Base-by-base conservation (phyloP, 2,888 invertebrate species). In the Lepidocyrtoides sp. region DNA sequence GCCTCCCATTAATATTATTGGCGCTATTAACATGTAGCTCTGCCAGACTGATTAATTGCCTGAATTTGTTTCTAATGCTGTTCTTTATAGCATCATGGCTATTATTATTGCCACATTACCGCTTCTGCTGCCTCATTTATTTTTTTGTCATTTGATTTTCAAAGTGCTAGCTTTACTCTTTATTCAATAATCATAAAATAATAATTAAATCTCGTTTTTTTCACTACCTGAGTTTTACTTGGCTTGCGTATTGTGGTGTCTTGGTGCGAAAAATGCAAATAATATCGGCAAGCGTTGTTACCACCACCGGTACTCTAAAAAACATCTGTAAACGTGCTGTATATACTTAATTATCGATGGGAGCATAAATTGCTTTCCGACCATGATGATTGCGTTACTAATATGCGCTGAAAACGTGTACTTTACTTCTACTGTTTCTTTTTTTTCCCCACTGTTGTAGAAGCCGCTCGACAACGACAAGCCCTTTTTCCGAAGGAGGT, bases 401-500 rank as follows among this genome's bases (percentile, higher is more conserved):
- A 2, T 23, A 57, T 57, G 20, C 23, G 20, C 57, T 23, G 17
- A 51, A 20, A 5, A 57, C 36, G 7, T 7, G 36, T 17, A 57
- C 57, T 3, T 69, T 36, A 36, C n/a, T 48, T 48, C 26, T 75
- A 75, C 48, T 75, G 75, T 69, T 10, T 44, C 44, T 77, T 54
- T 54, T 75, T 14, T 72, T n/a, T 14, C 72, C 23, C 41, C 17
- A 20, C 12, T 81, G 5, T 81, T 77, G 10, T 60, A 81, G 81
- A 81, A 81, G 60, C 81, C 81, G 81, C 57, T 60, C 81, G 23
- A 23, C 91, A 36, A 29, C 48, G 69, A 54, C 79, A 57, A 83
- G 57, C 69, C 87, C 87, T 63, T 29, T 66, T 91, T 91, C 54
- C 63, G 91, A 91, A 44, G 84, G 87, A 87, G 88, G 91, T 66